phyloP scores from a whole-genome alignment of 2,113 vertebrate genomes.

The Struthio camelus region DNA sequence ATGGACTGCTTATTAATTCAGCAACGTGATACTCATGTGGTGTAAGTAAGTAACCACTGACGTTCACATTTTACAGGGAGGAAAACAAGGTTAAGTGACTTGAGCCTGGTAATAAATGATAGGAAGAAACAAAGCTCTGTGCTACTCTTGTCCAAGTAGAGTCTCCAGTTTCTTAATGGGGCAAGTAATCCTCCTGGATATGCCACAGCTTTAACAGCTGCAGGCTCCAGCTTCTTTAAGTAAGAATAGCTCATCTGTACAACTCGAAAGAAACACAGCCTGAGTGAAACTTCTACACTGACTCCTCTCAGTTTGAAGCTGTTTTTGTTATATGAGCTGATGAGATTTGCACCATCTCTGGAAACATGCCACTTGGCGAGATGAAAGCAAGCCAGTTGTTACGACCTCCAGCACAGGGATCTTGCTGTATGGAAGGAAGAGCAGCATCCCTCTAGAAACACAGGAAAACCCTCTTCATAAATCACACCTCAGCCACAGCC shows the following conservation, averaged over 20 bases:
- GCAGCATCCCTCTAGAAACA: not conserved
- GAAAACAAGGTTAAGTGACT: not conserved
- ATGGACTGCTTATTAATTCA: not conserved
- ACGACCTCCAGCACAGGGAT: not conserved
- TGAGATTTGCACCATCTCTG: not conserved
- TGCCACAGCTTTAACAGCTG: not conserved
- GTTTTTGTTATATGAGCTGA: not conserved
- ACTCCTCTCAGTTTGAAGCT: not conserved
- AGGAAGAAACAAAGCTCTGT: not conserved
- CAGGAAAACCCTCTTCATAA: conserved; percentile 6
- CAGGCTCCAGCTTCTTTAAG: not conserved
- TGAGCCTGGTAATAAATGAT: not conserved
- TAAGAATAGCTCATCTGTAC: not conserved
- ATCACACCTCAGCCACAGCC: not conserved
- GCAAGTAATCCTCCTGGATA: not conserved
- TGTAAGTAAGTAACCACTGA: not conserved
- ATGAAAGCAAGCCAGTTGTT: not conserved
- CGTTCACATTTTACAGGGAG: not conserved
- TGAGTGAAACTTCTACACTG: not conserved
- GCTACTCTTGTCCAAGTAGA: not conserved
- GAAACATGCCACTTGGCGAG: not conserved
- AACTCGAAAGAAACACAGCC: not conserved
- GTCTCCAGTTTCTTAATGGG: conserved; percentile 23
- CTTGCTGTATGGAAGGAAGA: not conserved
- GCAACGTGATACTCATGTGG: not conserved